A percentile compares a stretch with the other conserved stretches of the same genome.
Conservation (phyloP, 2,113 vertebrate genomes). For the Lagopus leucura region DNA sequence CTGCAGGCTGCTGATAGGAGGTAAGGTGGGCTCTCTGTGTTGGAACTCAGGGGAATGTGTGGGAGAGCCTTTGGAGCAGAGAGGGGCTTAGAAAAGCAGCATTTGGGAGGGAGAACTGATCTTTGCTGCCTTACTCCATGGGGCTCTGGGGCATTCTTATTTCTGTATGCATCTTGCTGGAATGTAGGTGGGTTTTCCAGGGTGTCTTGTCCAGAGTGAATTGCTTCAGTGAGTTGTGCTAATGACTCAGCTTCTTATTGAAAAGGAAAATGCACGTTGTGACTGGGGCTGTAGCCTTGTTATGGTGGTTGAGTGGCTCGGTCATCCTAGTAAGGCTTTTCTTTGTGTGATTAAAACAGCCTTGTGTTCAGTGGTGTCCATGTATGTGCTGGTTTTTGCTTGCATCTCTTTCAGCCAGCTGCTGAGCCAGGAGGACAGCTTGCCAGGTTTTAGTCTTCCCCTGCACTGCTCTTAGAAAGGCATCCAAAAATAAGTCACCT, state of each 20-base stretch:
- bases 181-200: not conserved
- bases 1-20: not conserved
- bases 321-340: not conserved
- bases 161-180: not conserved
- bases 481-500: not conserved
- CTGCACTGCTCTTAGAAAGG: not conserved
- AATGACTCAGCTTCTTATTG: not conserved
- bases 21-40: not conserved
- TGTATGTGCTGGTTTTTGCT: accelerated
- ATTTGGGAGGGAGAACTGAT: not conserved
- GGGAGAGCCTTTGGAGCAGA: not conserved
- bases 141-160: not conserved
- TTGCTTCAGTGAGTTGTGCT: not conserved
- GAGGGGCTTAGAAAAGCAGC: not conserved
- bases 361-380: not conserved
- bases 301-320: not conserved
- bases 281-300: not conserved
- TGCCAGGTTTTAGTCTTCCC: not conserved
- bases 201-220: not conserved
- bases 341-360: not conserved
- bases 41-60: not conserved
- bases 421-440: not conserved
- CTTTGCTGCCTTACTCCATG: not conserved
- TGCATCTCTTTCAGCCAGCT: not conserved
- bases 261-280: not conserved